Evolutionary conservation across 2,797 vertebrate species (phyloP), one percentile per base, ranked within the genome.

Genomic region (Leptodactylus fallax): DNA sequence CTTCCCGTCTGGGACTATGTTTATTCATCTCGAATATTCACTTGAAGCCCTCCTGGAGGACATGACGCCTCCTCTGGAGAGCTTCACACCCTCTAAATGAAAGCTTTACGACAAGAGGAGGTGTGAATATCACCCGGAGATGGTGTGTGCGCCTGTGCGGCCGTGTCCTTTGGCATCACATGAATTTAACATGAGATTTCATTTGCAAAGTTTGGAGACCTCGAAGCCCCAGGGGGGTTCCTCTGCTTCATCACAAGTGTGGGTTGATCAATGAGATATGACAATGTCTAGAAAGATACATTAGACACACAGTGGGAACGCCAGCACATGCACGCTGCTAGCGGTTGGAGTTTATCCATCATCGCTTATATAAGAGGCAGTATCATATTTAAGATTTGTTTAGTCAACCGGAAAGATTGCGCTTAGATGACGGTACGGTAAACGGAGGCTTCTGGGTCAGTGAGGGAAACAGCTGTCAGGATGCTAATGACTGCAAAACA

Each of bases 111-210:
- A 60, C 60, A 78, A 6, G 8, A 58, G 23, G 74, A 88, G 23
- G 61, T 3, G 79, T 0, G 25, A 88, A 45, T 0, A 0, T 80
- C 89, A 88, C 53, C 86, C 56, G 51, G 53, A 8, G 80, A 84
- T 14, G 21, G 19, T 19, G 51, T 82, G 63, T 72, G 67, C 17
- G 17, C 25, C 23, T 86, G 27, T 79, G 56, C 53, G 87, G 63
- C 61, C 65, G 45, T 89, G 71, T 74, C 79, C 88, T 71, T 87
- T 58, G 83, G 81, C 87, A 79, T 1, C 19, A 71, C 14, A 60
- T 2, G 53, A 91, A 89, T 89, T 86, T 88, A 90, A 90, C 77
- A 90, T 0, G 3, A 91, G 76, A 87, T 76, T 90, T 88, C 87
- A 49, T 90, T 90, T 86, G 45, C 77, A 71, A 85, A 89, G 60